phyloP scores from a whole-genome alignment of 2,888 invertebrate species.

The Neocrepidodera transversa region DNA sequence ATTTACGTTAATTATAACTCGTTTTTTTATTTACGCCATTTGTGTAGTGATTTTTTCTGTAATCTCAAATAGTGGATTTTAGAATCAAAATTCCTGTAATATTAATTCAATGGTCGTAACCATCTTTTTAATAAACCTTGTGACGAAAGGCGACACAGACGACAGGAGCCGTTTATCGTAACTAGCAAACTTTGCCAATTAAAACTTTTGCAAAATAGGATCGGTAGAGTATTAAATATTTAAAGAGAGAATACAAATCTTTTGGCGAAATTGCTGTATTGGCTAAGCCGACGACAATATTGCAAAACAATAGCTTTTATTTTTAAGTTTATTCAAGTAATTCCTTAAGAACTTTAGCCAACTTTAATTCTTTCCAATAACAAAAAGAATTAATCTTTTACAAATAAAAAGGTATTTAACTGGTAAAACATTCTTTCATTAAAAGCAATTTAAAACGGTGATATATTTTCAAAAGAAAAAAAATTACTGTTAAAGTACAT shows the following conservation, averaged over 20 bases:
- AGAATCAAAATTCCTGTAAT: no score
- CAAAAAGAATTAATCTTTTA: not conserved
- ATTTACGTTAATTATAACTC: no score
- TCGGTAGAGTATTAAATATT: slow-evolving; percentile 25
- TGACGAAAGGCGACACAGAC: slow-evolving; percentile 6
- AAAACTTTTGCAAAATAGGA: slow-evolving; percentile 24
- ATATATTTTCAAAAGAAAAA: no score
- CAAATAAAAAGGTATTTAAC: not conserved
- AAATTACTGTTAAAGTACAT: no score
- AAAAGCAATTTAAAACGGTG: no score
- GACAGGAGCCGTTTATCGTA: slow-evolving; percentile 16
- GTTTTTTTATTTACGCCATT: no score
- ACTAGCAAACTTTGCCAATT: slow-evolving; percentile 31
- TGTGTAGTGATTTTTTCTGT: no score
- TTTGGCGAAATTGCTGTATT: not conserved
- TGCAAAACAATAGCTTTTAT: slow-evolving; percentile 2
- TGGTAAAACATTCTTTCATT: no score
- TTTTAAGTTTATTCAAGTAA: slow-evolving; percentile 1
- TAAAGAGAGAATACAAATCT: slow-evolving; percentile 10
- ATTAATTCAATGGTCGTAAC: no score
- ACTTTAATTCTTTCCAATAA: not conserved
- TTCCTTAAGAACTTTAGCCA: not conserved
- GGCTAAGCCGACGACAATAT: not conserved
- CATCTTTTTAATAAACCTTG: not conserved
- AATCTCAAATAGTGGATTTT: no score